Evolutionary conservation across 2,888 invertebrate species (phyloP), one percentile per base, ranked within the genome.

Genomic region (Masnerella sp.): DNA sequence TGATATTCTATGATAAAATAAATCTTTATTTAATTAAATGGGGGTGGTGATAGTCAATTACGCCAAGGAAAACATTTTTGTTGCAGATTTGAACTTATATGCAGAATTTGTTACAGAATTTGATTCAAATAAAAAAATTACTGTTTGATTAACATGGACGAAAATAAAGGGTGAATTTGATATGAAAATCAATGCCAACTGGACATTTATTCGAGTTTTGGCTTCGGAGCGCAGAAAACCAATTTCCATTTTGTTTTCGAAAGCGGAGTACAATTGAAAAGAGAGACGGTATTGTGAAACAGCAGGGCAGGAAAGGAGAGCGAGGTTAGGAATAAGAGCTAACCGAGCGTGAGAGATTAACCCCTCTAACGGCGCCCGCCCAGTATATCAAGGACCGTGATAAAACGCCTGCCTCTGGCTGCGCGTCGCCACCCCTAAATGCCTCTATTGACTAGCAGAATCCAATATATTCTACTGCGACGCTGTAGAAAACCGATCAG

Each of bases 341-440:
- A 87, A 87, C 87, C 85, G 86, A 87, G 83, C 86, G 87, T 86
- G 83, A 87, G 87, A 87, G 87, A 87, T 87, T 87, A 87, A 87
- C 84, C 86, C 85, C 85, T 85, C 85, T 83, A 85, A 85, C 83
- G 83, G 83, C 82, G 82, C 80, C 84, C 84, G 85, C 84, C 85
- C 86, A 85, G 85, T 85, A 87, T 87, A 87, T 87, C 87, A 87
- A 85, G 82, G 78, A 80, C 78, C 77, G 83, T 86, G 86, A 87
- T 87, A 87, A 87, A 87, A 87, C 83, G 85, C 81, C 84, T 80
- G 82, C 79, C 84, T 82, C 82, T 81, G 83, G 79, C 84, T 82
- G 82, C 79, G 81, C 82, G 82, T 84, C 80, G 81, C 84, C 84
- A 83, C 85, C 85, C 85, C 86, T 83, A 84, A 84, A 85, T 85